Evolutionary conservation across 1,140 invertebrate species (phyloP), one percentile per base, ranked within the genome.

Genomic region (Daktulosphaira vitifoliae): DNA sequence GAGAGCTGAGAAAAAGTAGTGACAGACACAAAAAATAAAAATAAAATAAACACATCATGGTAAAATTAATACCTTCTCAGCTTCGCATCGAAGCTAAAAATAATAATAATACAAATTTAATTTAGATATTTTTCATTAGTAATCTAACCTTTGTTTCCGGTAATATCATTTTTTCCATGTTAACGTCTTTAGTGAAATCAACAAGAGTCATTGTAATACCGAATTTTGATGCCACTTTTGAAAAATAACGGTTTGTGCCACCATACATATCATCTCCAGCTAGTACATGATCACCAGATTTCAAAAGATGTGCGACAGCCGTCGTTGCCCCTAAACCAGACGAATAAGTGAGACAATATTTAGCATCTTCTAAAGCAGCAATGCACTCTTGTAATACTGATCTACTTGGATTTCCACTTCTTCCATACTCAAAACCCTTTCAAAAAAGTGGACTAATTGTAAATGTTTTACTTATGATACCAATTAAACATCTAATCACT

Each of bases 181-280:
- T 81, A 42, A 83, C 77, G 9, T 81, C 65, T 69, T 90, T 78
- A 7, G 84, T 85, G 53, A 86, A 81, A 77, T 98, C 90, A n/a
- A 91, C 83, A 76, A 95, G 92, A 1, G 85, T 81, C 16, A 81
- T 78, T 69, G 85, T 74, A 9, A 98, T 80, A 15, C 86, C 86
- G 68, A 87, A 78, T 68, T 82, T 83, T 0, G 77, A 68, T 4
- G 82, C 80, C 20, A 88, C 84, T 71, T 81, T 78, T 62, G 77
- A 79, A 69, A 78, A 76, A 66, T 67, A 73, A 46, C 86, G 78
- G 69, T 85, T 84, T 3, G 93, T 97, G 15, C 93, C 96, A 62
- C 96, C 96, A 74, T 99, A 99, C 7, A 98, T 78, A 78, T 99
- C 95, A 76, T 98, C 91, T 67, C 89, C 86, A 66, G 85, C 86